phyloP scores from a whole-genome alignment of 2,113 vertebrate genomes.

The Melanotaenia duboulayi region DNA sequence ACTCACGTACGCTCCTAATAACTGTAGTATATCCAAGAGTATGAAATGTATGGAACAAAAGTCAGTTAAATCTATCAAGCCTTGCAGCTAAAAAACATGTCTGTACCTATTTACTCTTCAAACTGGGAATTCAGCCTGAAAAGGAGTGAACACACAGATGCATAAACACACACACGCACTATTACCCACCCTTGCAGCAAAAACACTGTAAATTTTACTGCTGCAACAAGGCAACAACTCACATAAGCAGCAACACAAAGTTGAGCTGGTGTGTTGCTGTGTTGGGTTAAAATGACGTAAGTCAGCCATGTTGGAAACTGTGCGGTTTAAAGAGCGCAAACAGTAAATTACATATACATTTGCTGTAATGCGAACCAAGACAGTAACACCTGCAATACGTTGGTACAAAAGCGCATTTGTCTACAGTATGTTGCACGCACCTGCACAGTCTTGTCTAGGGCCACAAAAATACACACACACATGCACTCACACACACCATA shows the following conservation, averaged over 20 bases:
- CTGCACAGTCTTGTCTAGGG: conserved; percentile 70
- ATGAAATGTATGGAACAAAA: conserved; percentile 36
- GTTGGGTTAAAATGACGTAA: conserved; percentile 18
- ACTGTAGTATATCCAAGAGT: conserved; percentile 8
- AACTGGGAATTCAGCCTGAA: conserved; percentile 16
- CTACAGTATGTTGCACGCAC: conserved; percentile 18
- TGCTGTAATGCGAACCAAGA: conserved; percentile 26
- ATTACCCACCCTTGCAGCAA: conserved; percentile 13
- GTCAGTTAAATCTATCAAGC: conserved; percentile 21
- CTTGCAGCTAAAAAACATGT: conserved; percentile 65
- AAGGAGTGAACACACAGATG: conserved; percentile 2
- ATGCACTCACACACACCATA: conserved; percentile 12
- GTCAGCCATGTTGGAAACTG: neutral
- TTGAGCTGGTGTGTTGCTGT: neutral
- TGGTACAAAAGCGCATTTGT: conserved; percentile 25
- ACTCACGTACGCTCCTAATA: neutral
- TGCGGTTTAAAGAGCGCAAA: conserved; percentile 20
- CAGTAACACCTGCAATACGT: conserved; percentile 51
- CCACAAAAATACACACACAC: conserved; percentile 25
- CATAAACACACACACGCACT: conserved; percentile 2
- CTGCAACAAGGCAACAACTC: neutral
- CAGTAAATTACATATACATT: conserved; percentile 7
- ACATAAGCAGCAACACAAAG: neutral
- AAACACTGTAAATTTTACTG: conserved; percentile 4
- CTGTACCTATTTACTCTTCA: conserved; percentile 51